These are phyloP conservation scores for Trialeurodes vaporariorum DNA, from an alignment of 1,140 invertebrate genomes.

Conservation along the genomic window DNA sequence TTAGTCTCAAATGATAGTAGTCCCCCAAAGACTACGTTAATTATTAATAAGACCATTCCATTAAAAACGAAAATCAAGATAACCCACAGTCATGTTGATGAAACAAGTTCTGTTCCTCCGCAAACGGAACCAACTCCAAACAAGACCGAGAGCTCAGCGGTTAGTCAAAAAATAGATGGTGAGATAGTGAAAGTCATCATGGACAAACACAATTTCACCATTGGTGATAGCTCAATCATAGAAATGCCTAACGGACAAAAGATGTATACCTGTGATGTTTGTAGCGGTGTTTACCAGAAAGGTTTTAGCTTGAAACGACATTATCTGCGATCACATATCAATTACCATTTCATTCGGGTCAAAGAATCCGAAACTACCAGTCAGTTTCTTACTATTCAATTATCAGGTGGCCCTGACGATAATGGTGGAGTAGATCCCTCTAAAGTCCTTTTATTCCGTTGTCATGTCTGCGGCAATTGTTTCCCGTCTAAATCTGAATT, in stretches of 20 bases:
- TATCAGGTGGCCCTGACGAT: neutral
- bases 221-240: constrained; percentile 8
- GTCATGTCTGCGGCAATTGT: constrained; percentile 34
- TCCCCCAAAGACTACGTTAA: neutral
- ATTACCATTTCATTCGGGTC: constrained; percentile 38
- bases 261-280: constrained; percentile 42
- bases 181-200: constrained; percentile 14
- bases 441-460: constrained; percentile 31
- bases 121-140: neutral
- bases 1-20: neutral
- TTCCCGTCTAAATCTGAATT: constrained; percentile 33
- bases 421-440: constrained; percentile 1
- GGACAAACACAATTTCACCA: constrained; percentile 16
- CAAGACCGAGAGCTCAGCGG: neutral
- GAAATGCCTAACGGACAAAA: constrained; percentile 29
- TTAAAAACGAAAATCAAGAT: neutral
- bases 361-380: constrained; percentile 30
- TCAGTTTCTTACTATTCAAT: neutral
- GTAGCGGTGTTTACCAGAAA: constrained; percentile 38
- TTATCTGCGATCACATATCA: constrained; percentile 42
- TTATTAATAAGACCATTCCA: neutral
- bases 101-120: neutral
- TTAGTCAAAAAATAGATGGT: constrained; percentile 7
- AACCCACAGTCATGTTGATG: neutral
- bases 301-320: constrained; percentile 44